Percentiles rank a stretch among this genome's conserved stretches.
Evolutionary conservation across 2,797 vertebrate species (phyloP).

Genomic region (Mormyrops boulengeri): DNA sequence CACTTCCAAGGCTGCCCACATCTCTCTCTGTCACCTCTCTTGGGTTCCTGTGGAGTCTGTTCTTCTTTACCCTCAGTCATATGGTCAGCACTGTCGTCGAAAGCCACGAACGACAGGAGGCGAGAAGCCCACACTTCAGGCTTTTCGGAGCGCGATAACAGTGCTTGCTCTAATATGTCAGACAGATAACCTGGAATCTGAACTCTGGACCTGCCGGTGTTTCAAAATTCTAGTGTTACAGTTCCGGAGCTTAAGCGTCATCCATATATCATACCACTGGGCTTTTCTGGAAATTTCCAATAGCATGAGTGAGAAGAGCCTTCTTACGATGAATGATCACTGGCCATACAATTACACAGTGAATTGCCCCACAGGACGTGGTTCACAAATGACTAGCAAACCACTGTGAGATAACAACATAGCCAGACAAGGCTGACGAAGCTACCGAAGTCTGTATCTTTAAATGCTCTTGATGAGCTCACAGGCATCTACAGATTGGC

Average conservation of each 20-base stretch:
- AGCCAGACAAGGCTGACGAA: neutral
- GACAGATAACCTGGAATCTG: neutral
- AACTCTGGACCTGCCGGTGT: neutral
- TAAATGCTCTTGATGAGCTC: neutral
- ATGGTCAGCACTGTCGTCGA: neutral
- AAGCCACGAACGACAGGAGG: neutral
- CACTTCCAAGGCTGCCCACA: neutral
- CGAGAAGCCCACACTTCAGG: neutral
- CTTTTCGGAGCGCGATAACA: neutral
- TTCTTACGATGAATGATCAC: neutral
- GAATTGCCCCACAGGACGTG: neutral
- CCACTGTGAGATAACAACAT: neutral
- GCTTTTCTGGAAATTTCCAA: neutral
- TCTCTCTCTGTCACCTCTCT: neutral
- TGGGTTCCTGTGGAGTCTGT: neutral
- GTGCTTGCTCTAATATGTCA: neutral
- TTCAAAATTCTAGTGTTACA: neutral
- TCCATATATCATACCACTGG: neutral
- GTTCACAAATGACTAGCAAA: neutral
- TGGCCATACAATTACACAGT: neutral
- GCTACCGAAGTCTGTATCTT: neutral
- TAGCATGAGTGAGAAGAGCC: neutral
- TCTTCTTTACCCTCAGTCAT: neutral
- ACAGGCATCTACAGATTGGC: neutral
- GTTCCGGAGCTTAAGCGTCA: neutral